Conservation (phyloP, 2,113 vertebrate genomes). For the Burhinus bistriatus region DNA sequence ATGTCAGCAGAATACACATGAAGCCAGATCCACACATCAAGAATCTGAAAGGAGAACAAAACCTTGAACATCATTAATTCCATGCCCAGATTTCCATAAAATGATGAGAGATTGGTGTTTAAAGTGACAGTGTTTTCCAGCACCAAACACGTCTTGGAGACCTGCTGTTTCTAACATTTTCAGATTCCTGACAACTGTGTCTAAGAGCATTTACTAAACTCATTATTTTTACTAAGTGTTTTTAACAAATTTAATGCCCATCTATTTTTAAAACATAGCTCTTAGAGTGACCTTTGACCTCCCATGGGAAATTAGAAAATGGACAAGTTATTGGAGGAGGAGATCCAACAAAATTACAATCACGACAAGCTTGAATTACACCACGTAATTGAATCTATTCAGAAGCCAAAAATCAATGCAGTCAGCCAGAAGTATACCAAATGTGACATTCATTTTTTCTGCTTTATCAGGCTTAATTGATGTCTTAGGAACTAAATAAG, state of each 20-base stretch:
- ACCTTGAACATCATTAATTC: neutral
- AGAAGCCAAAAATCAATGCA: conserved; percentile 74
- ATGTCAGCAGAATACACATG: neutral
- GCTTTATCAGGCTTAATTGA: conserved; percentile 74
- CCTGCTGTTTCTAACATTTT: neutral
- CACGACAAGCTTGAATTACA: conserved; percentile 60
- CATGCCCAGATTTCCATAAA: neutral
- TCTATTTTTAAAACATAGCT: conserved; percentile 18
- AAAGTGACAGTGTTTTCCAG: neutral
- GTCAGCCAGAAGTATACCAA: conserved; percentile 72
- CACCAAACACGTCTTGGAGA: neutral
- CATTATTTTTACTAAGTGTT: conserved; percentile 51
- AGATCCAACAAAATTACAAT: conserved; percentile 67
- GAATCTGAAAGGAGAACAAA: neutral
- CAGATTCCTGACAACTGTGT: neutral
- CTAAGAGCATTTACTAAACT: conserved; percentile 35
- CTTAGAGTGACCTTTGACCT: conserved; percentile 38
- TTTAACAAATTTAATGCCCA: conserved; percentile 16
- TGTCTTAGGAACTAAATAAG: conserved; percentile 62
- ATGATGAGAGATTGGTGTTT: neutral
- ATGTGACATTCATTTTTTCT: conserved; percentile 72
- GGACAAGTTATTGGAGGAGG: conserved; percentile 61
- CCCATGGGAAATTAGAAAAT: conserved; percentile 68
- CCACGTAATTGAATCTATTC: conserved; percentile 70
- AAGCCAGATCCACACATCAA: neutral